Base-by-base conservation (phyloP, 1,140 invertebrate genomes). In the Papilio machaon region DNA sequence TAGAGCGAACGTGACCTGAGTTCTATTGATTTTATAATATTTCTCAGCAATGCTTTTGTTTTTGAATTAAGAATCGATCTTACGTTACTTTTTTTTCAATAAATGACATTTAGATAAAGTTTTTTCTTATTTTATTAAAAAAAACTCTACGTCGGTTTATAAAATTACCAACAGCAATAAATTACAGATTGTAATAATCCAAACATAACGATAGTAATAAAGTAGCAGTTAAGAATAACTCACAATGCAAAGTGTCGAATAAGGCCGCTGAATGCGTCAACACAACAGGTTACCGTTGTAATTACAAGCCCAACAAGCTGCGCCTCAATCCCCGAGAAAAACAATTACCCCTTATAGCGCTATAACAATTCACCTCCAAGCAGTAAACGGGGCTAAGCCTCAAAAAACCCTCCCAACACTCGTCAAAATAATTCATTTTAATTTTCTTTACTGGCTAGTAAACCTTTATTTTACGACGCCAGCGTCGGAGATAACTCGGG, bases 371-470 rank as follows among this genome's bases (percentile, higher is more conserved):
- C 90, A 89, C 87, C 92, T 89, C 84, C 38, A 54, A 76, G 74
- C 82, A 58, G 78, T 89, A 89, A 88, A 89, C 81, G 80, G 82
- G 83, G 84, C 85, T 85, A 85, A 84, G 85, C 86, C 83, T 87
- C 84, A 86, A 87, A 81, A 85, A 87, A 88, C 84, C 87, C 90
- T 70, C 89, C 87, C 82, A 87, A 85, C 84, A 88, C 92, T 94
- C 93, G 93, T 94, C 93, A 94, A 94, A 94, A 94, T 94, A 94
- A 94, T 94, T 94, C 93, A 94, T 94, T 94, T 94, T 94, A 93
- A 94, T 94, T 94, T 94, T 94, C 92, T 94, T 94, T 94, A 94
- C 91, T 90, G 87, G 84, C 89, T 88, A 92, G 89, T 94, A 94
- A 94, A 94, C 89, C 91, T 94, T 94, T 94, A 94, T 94, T 94